Conservation (phyloP, 2,113 vertebrate genomes). For the Acrocephalus arundinaceus region DNA sequence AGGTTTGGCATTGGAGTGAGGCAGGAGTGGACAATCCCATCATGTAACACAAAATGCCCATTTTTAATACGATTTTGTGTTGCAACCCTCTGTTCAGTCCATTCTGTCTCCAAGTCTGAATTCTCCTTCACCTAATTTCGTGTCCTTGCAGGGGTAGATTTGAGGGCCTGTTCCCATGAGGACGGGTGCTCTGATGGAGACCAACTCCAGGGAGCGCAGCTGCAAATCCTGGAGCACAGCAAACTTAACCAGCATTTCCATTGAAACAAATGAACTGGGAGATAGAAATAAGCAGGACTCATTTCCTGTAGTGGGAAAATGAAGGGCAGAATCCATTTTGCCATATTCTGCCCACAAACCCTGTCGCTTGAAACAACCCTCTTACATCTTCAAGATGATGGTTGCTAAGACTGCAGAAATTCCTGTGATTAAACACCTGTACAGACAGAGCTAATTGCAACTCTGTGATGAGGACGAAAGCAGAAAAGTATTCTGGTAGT, state of each 20-base stretch:
- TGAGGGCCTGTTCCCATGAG: not conserved
- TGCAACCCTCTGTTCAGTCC: not conserved
- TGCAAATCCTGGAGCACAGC: not conserved
- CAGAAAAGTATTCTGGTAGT: not conserved
- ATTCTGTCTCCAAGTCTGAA: not conserved
- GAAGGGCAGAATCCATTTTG: not conserved
- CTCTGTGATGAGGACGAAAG: not conserved
- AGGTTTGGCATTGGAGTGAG: not conserved
- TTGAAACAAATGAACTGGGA: not conserved
- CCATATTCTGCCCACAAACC: not conserved
- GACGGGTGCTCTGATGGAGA: not conserved
- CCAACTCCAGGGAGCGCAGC: not conserved
- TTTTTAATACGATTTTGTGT: accelerated
- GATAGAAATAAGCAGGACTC: not conserved
- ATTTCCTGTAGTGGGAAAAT: not conserved
- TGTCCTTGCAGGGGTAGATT: not conserved
- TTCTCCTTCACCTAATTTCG: not conserved
- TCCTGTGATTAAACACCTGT: not conserved
- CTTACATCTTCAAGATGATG: not conserved
- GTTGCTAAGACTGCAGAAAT: not conserved
- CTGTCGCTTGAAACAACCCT: accelerated
- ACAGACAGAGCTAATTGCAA: constrained; percentile 14
- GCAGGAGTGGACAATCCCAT: not conserved
- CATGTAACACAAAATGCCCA: accelerated
- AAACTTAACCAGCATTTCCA: not conserved